Evolutionary conservation across 2,888 invertebrate species (phyloP), one percentile per base, ranked within the genome.

Genomic region (Papilio demoleus): DNA sequence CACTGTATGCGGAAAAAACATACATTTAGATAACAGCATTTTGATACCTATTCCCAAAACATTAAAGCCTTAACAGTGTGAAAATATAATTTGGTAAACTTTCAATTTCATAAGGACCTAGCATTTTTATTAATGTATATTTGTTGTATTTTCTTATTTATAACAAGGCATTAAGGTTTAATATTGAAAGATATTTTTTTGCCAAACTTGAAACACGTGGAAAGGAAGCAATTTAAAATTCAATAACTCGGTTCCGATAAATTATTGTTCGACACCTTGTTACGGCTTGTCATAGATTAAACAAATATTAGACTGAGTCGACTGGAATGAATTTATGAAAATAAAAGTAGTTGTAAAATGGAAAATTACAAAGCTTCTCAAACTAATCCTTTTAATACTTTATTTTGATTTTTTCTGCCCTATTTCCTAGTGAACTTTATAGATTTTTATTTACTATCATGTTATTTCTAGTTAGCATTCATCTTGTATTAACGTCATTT

Each of bases 181-280:
- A 70, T 70, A 65, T 82, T 34, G 53, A 66, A 19, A 70, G 56
- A 1, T 4, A 45, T 27, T 42, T 27, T n/a, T 67, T 53, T 67
- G 31, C 47, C 40, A 38, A 19, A 31, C 50, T 38, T 50, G 19
- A 47, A 50, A 50, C 65, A 65, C 68, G 22, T 60, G 1, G 79
- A 80, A 82, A 84, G 84, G 78, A 82, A 81, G 75, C 77, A 78
- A 80, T 84, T 87, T 84, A 83, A 83, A 84, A 85, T 87, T 86
- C 87, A 86, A 86, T 88, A 88, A 82, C 68, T 70, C 73, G 77
- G 77, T 75, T 76, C 79, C 84, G 77, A 88, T 86, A 87, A 85
- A 84, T 85, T 87, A 85, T 79, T 80, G 77, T 83, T 88, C 86
- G 84, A 86, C 88, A 87, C 87, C 83, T 88, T 81, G 82, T 85